Base-by-base conservation (phyloP, 2,113 vertebrate species). In the Limanda limanda region DNA sequence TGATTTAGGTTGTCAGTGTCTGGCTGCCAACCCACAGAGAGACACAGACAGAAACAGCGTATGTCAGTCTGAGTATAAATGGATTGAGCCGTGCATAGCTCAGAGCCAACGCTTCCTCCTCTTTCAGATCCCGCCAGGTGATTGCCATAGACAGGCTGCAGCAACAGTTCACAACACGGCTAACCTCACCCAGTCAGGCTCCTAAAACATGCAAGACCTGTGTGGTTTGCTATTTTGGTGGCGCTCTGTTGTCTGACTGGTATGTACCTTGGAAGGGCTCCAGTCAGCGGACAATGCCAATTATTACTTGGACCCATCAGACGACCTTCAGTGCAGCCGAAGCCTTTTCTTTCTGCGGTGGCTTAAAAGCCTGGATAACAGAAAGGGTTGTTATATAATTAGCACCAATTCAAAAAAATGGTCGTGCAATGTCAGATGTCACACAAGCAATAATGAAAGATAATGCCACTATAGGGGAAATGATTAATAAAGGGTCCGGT, bases 151-250 rank as follows among this genome's bases (percentile, higher is more conserved):
- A 85, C 74, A 82, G 69, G 56, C 62, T 40, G 62, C 70, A 58
- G 67, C 67, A 83, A 57, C 88, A 82, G 89, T 89, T 79, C 72
- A 70, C 31, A 23, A 81, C 78, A 76, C 71, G 71, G 63, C 42
- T 51, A 48, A 59, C 71, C 25, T n/a, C 58, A 78, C 31, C 40
- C 24, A 65, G 74, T 70, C 66, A 76, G 58, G 75, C 81, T 77
- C 63, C 79, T 73, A 25, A 89, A 86, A 23, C 87, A 89, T 76
- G 69, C 58, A 37, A 68, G 82, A 91, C 86, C 83, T 86, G 90
- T 86, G 42, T 72, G 45, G 71, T 71, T 78, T 83, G 86, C 92
- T 95, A 95, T 95, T 94, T 93, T 88, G 42, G 91, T 83, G 59
- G 59, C 9, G 27, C 52, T 78, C 77, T 85, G 90, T 88, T 89